Evolutionary conservation across 1,140 invertebrate species (phyloP).

Genomic region (Cylas formicarius): DNA sequence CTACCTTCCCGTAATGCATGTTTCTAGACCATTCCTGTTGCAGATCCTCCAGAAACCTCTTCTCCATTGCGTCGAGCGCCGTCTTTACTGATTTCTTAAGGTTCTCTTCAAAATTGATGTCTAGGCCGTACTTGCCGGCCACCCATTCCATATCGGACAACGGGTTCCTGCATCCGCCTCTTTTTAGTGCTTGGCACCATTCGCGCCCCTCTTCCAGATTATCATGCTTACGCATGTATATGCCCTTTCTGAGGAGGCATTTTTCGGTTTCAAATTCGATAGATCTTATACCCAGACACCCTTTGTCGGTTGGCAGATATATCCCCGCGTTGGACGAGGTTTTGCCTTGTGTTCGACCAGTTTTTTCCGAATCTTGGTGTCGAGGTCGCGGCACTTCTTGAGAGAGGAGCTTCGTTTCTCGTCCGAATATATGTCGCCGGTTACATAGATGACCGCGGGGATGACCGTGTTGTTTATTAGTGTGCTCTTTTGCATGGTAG

Average conservation of each 20-base stretch:
- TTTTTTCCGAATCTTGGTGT: slow-evolving; percentile 21
- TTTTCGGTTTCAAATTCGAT: slow-evolving; percentile 17
- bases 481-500: slow-evolving; percentile 19
- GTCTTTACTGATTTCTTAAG: slow-evolving; percentile 1
- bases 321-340: slow-evolving; percentile 15
- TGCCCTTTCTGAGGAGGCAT: slow-evolving; percentile 7
- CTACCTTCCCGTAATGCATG: slow-evolving; percentile 15
- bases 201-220: slow-evolving; percentile 11
- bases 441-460: slow-evolving; percentile 12
- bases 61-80: not conserved
- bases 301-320: slow-evolving; percentile 15
- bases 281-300: slow-evolving; percentile 17
- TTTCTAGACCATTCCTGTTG: slow-evolving; percentile 15
- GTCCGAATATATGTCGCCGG: slow-evolving; percentile 12
- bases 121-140: no score
- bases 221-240: slow-evolving; percentile 15
- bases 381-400: slow-evolving; percentile 19
- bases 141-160: slow-evolving; percentile 9
- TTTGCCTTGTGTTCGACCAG: slow-evolving; percentile 17
- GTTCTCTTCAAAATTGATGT: slow-evolving; percentile 2
- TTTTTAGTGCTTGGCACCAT: slow-evolving; percentile 9
- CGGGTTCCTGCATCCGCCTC: slow-evolving; percentile 22
- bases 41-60: not conserved
- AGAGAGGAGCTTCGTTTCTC: slow-evolving; percentile 20
- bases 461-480: slow-evolving; percentile 22